phyloP scores from a whole-genome alignment of 2,888 invertebrate species.

The Drosophila multiciliata region DNA sequence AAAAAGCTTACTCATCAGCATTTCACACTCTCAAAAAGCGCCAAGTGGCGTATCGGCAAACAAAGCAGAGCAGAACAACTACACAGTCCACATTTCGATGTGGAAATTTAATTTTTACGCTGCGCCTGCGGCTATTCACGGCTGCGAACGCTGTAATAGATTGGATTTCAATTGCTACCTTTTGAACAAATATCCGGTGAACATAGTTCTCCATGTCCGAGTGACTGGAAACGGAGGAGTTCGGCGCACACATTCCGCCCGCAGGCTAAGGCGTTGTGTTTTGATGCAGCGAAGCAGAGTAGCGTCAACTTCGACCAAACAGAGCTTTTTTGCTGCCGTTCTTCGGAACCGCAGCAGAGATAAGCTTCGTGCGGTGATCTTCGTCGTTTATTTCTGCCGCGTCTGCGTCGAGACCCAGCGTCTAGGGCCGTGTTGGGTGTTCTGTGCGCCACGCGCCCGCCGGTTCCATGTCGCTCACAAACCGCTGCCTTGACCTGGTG shows the following conservation, averaged over 20 bases:
- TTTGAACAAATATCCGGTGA: not conserved
- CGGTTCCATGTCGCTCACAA: conserved; percentile 36
- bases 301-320: not conserved
- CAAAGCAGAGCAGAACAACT: conserved; percentile 42
- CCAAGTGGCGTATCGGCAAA: conserved; percentile 56
- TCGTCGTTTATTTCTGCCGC: conserved; percentile 11
- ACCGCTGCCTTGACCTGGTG: conserved; percentile 67
- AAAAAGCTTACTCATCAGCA: conserved; percentile 10
- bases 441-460: conserved; percentile 26
- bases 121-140: conserved; percentile 37
- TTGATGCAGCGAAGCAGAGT: conserved; percentile 3
- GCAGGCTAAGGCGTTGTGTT: conserved; percentile 21
- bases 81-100: conserved; percentile 13
- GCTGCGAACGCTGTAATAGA: conserved; percentile 55
- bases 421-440: conserved; percentile 43
- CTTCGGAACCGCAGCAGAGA: conserved; percentile 12
- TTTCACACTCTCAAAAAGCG: conserved; percentile 31
- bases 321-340: conserved; percentile 14
- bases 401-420: conserved; percentile 8
- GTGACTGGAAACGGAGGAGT: conserved; percentile 11
- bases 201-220: too few relatives aligned
- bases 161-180: not conserved
- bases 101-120: conserved; percentile 32
- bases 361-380: conserved; percentile 2
- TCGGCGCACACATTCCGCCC: conserved; percentile 47